Evolutionary conservation across 2,113 vertebrate genomes (phyloP).

Genomic region (Bos indicus): DNA sequence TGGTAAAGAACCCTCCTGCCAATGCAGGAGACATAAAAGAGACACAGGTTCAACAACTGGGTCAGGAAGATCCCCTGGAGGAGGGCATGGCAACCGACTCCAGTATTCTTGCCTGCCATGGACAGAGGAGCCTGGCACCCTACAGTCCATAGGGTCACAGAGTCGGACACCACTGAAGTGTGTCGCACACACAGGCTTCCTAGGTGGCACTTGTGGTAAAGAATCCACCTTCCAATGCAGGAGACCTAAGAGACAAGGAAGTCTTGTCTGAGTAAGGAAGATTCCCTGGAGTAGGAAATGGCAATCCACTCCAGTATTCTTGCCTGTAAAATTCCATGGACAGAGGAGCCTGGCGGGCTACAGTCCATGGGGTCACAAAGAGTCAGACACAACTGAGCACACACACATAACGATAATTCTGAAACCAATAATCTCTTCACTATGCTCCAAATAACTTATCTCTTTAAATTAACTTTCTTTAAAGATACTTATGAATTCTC

Average conservation of each 20-base stretch:
- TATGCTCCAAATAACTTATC: not conserved
- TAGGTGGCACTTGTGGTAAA: not conserved
- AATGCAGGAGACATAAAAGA: not conserved
- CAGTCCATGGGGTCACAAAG: not conserved
- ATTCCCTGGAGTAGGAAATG: not conserved
- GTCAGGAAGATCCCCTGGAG: not conserved
- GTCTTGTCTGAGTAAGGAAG: not conserved
- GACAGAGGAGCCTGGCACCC: not conserved
- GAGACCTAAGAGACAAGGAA: not conserved
- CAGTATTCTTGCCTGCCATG: not conserved
- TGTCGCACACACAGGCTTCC: not conserved
- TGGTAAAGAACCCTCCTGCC: not conserved
- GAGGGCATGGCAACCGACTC: not conserved
- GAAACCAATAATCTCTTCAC: not conserved
- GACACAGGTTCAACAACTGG: not conserved
- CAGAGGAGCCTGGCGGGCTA: not conserved
- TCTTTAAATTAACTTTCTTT: constrained; percentile 22
- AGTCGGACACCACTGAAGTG: not conserved
- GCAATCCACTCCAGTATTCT: not conserved
- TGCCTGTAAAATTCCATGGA: not conserved
- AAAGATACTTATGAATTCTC: constrained; percentile 10
- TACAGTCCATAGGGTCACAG: not conserved
- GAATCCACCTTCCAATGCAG: not conserved
- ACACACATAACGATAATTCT: not conserved
- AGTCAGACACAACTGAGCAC: not conserved